phyloP scores from a whole-genome alignment of 2,888 invertebrate genomes.

The Tetragonula carbonaria region DNA sequence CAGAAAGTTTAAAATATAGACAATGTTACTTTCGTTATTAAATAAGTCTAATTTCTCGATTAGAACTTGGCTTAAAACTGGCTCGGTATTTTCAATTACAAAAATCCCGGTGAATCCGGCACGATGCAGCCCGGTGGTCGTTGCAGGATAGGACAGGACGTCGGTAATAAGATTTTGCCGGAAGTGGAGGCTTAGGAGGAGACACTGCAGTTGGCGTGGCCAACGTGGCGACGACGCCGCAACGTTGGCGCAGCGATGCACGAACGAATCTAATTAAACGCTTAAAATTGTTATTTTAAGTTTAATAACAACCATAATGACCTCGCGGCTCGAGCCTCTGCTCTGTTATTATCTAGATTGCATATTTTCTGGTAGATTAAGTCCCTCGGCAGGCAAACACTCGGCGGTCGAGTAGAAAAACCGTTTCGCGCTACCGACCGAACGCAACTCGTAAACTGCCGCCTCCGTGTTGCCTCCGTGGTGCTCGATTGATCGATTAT shows the following conservation, averaged over 20 bases:
- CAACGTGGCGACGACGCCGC: neutral
- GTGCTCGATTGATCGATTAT: slow-evolving; percentile 58
- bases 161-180: slow-evolving; percentile 65
- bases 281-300: slow-evolving; percentile 81
- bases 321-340: slow-evolving; percentile 75
- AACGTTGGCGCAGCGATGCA: slow-evolving; percentile 26
- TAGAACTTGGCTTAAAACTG: too few species aligned
- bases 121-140: neutral
- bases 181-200: slow-evolving; percentile 53
- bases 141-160: slow-evolving; percentile 18
- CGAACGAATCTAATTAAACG: slow-evolving; percentile 81
- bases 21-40: too few species aligned
- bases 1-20: too few species aligned
- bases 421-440: slow-evolving; percentile 43
- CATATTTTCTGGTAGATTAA: slow-evolving; percentile 83
- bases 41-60: neutral
- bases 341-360: slow-evolving; percentile 83
- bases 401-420: slow-evolving; percentile 37
- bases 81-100: too few species aligned
- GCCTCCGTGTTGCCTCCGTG: slow-evolving; percentile 1
- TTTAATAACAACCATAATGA: slow-evolving; percentile 82
- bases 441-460: slow-evolving; percentile 57
- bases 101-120: neutral
- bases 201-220: neutral
- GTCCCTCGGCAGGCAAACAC: slow-evolving; percentile 62